Conservation (phyloP, 2,113 vertebrate species). For the Gobiocypris rarus region DNA sequence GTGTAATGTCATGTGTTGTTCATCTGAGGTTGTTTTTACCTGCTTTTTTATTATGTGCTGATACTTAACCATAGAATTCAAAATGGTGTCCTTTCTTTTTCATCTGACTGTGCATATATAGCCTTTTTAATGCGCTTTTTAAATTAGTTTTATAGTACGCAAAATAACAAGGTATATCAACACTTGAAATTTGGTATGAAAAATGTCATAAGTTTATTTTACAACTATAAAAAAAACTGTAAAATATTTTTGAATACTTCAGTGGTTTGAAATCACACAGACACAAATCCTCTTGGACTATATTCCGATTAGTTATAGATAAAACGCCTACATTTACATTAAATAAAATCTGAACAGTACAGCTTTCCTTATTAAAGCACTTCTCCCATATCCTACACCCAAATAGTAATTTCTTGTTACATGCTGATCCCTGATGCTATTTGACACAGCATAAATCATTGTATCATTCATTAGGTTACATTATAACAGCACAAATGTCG, state of each 20-base stretch:
- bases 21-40: too few relatives aligned
- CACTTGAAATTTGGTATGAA: neutral
- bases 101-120: too few relatives aligned
- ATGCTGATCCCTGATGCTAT: neutral
- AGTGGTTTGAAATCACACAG: constrained; percentile 7
- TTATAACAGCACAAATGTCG: neutral
- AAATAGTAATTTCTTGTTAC: neutral
- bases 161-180: neutral
- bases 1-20: too few relatives aligned
- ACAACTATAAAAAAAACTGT: neutral
- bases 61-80: too few relatives aligned
- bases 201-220: constrained; percentile 2
- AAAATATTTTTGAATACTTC: constrained; percentile 4
- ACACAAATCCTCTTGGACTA: neutral
- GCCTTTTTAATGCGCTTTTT: too few relatives aligned
- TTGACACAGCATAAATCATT: neutral
- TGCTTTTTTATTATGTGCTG: too few relatives aligned
- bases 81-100: too few relatives aligned
- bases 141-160: too few relatives aligned
- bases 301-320: constrained; percentile 37
- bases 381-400: neutral
- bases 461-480: neutral
- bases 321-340: constrained; percentile 3
- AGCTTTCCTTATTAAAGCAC: neutral
- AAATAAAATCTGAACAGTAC: constrained; percentile 2